phyloP scores from a whole-genome alignment of 1,140 invertebrate genomes.

The Popillia japonica region DNA sequence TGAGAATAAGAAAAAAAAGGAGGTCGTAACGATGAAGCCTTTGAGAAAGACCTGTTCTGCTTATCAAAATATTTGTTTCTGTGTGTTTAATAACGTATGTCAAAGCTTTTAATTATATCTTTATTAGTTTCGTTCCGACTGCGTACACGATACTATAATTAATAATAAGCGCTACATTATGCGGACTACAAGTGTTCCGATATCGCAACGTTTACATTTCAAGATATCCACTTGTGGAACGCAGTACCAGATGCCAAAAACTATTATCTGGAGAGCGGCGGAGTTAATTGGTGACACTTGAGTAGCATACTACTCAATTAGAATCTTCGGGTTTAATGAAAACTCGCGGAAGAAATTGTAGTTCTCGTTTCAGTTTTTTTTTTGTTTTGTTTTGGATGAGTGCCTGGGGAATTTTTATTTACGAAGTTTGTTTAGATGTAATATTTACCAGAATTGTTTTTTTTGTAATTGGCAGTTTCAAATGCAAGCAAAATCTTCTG shows the following conservation, averaged over 20 bases:
- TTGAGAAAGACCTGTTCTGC: not conserved
- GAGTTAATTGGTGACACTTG: constrained; percentile 9
- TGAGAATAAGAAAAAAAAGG: no score
- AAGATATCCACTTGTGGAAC: not conserved
- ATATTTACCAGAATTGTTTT: no score
- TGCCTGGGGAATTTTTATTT: no score
- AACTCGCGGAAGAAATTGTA: not conserved
- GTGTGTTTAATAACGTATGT: not conserved
- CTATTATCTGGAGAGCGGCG: not conserved
- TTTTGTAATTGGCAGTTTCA: no score
- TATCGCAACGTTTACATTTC: not conserved
- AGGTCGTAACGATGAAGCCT: not conserved
- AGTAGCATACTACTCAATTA: not conserved
- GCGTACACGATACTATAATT: not conserved
- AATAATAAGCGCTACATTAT: constrained; percentile 7
- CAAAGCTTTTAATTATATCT: constrained; percentile 12
- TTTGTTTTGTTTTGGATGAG: no score
- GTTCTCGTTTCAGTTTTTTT: not conserved
- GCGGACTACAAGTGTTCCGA: not conserved
- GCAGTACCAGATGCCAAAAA: not conserved
- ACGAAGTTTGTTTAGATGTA: no score
- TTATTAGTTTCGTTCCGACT: not conserved
- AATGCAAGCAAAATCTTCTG: no score
- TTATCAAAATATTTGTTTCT: not conserved
- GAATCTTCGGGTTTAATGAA: not conserved